Evolutionary conservation across 2,888 invertebrate species (phyloP), one percentile per base, ranked within the genome.

Genomic region (Alcis repandata): DNA sequence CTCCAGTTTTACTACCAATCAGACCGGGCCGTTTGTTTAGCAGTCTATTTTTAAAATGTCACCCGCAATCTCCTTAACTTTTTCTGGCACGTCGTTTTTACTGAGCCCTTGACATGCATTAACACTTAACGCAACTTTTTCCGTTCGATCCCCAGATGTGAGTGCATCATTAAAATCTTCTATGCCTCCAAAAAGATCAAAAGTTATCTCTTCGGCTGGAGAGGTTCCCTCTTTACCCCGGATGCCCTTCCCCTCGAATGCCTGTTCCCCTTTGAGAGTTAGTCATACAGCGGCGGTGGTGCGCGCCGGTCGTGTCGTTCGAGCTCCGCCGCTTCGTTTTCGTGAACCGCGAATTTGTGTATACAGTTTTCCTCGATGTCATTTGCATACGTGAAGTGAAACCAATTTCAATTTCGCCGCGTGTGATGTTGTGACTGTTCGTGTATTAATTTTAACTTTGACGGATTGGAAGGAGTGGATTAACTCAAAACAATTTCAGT

Each of bases 81-180:
- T 89, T 91, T 91, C 87, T 90, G 83, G 85, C 90, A 91, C 90
- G 80, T 89, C 87, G 84, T 90, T 89, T 64, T 86, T 82, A 83
- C 82, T 84, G 80, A 90, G 89, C 88, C 88, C 90, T 91, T 89
- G 90, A 92, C 91, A 92, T 89, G 92, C 89, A 92, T 93, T 92
- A 91, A 92, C 92, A 92, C 92, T 91, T 91, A 91, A 79, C 86
- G 65, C 83, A 86, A 88, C 87, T 92, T 92, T 92, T 92, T 93
- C 89, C 88, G 83, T 84, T 77, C 79, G 83, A 85, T 84, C 80
- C 87, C 89, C 92, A 92, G 91, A 91, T 92, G 91, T 88, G 90
- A 83, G 87, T 87, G 88, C 89, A 88, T 92, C 92, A 92, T 93
- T 92, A 91, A 91, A 92, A 91, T 91, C 90, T 88, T 86, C 90